phyloP scores from a whole-genome alignment of 2,113 vertebrate species.

The Paramormyrops kingsleyae region DNA sequence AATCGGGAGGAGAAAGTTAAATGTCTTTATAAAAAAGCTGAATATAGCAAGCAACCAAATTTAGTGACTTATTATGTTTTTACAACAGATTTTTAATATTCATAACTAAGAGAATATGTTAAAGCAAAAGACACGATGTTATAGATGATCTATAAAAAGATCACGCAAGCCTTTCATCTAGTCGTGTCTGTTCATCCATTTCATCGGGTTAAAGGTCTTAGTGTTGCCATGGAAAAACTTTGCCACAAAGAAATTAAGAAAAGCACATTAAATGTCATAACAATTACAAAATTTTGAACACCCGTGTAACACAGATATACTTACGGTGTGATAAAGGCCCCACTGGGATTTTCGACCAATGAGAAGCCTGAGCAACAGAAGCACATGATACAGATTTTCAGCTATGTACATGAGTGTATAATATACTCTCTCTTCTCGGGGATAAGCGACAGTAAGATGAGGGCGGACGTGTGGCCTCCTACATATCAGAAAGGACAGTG shows the following conservation, averaged over 20 bases:
- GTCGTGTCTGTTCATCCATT: not conserved
- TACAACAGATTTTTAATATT: slow-evolving; percentile 31
- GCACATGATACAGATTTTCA: not conserved
- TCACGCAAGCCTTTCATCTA: not conserved
- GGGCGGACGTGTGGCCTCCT: not conserved
- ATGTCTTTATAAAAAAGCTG: slow-evolving; percentile 41
- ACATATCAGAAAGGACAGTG: not conserved
- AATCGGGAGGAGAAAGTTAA: slow-evolving; percentile 51
- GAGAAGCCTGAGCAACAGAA: not conserved
- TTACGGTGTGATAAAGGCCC: not conserved
- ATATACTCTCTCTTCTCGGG: not conserved
- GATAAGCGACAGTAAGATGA: not conserved
- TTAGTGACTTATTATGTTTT: slow-evolving; percentile 35
- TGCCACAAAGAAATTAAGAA: not conserved
- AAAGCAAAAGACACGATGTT: slow-evolving; percentile 15
- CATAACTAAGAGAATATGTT: slow-evolving; percentile 25
- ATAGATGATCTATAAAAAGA: not conserved
- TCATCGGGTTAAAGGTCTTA: not conserved
- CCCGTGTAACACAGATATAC: not conserved
- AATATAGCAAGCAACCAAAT: slow-evolving; percentile 26
- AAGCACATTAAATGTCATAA: not conserved
- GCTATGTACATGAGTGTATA: not conserved
- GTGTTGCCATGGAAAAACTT: slow-evolving; percentile 30
- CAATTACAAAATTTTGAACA: not conserved
- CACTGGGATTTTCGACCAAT: not conserved